Evolutionary conservation across 2,797 vertebrate genomes (phyloP).

Genomic region (Anisognathus igniventris): DNA sequence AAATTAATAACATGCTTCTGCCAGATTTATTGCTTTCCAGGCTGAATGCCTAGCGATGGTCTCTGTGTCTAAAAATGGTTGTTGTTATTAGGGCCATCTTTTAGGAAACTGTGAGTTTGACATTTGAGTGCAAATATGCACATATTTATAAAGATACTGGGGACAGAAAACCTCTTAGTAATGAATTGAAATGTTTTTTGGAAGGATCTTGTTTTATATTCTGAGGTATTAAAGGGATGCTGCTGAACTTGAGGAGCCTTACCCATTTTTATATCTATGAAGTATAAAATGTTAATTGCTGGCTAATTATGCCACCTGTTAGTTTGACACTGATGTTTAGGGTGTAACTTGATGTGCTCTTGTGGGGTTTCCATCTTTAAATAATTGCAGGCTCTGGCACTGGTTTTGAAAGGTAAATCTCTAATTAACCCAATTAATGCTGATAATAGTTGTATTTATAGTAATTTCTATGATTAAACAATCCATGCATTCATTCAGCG

Average conservation of each 20-base stretch:
- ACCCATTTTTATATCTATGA: neutral
- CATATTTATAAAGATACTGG: neutral
- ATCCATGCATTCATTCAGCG: neutral
- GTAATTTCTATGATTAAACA: neutral
- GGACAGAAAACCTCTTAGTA: neutral
- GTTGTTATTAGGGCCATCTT: conserved; percentile 34
- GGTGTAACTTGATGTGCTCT: neutral
- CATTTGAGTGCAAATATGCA: conserved; percentile 12
- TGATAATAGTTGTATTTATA: neutral
- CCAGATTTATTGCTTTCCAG: conserved; percentile 49
- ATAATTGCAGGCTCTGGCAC: neutral
- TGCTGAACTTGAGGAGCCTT: neutral
- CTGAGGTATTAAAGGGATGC: neutral
- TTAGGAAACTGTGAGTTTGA: conserved; percentile 20
- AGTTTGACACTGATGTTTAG: neutral
- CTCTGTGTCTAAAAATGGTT: conserved; percentile 46
- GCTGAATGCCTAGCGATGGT: neutral
- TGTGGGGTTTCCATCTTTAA: neutral
- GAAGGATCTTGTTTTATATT: neutral
- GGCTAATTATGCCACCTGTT: neutral
- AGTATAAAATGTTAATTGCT: neutral
- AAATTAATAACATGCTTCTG: conserved; percentile 38
- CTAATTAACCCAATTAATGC: neutral
- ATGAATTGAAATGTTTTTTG: neutral
- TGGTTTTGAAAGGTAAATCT: neutral